Percentiles rank a stretch among this genome's conserved stretches.
phyloP scores from a whole-genome alignment of 1,140 invertebrate genomes.

The Pseudomyrmex concolor region DNA sequence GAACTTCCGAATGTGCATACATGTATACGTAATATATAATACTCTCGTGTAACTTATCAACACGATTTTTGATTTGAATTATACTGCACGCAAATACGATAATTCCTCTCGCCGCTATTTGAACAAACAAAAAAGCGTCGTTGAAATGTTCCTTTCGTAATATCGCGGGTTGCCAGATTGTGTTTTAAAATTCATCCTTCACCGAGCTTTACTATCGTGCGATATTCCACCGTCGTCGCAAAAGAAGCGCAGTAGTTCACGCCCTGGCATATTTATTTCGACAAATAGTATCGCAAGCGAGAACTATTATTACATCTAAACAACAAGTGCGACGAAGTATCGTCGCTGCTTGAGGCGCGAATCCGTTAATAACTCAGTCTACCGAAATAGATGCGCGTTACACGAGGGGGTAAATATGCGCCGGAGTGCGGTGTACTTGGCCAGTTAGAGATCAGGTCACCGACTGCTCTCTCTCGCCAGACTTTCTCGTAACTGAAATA shows the following conservation, averaged over 20 bases:
- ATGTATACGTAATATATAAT: too few relatives aligned
- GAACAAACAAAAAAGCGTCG: too few relatives aligned
- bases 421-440: slow-evolving; percentile 56
- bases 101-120: neutral
- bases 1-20: neutral
- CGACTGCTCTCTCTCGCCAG: slow-evolving; percentile 47
- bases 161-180: neutral
- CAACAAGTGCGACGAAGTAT: slow-evolving; percentile 72
- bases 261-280: slow-evolving; percentile 55
- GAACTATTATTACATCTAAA: slow-evolving; percentile 81
- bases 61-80: neutral
- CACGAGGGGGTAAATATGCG: slow-evolving; percentile 58
- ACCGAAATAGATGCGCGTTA: slow-evolving; percentile 76
- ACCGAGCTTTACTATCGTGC: neutral
- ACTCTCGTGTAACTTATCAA: neutral
- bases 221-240: neutral
- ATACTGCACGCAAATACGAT: too few relatives aligned
- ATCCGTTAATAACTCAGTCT: slow-evolving; percentile 79
- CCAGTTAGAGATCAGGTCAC: slow-evolving; percentile 62
- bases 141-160: neutral
- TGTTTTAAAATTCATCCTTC: slow-evolving; percentile 11
- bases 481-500: slow-evolving; percentile 41
- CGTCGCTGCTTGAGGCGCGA: slow-evolving; percentile 69
- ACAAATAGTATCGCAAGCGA: slow-evolving; percentile 72
- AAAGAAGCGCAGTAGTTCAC: neutral